These are phyloP conservation scores for Aphyosemion australe DNA, from an alignment of 2,113 vertebrate genomes.

Conservation along the genomic window DNA sequence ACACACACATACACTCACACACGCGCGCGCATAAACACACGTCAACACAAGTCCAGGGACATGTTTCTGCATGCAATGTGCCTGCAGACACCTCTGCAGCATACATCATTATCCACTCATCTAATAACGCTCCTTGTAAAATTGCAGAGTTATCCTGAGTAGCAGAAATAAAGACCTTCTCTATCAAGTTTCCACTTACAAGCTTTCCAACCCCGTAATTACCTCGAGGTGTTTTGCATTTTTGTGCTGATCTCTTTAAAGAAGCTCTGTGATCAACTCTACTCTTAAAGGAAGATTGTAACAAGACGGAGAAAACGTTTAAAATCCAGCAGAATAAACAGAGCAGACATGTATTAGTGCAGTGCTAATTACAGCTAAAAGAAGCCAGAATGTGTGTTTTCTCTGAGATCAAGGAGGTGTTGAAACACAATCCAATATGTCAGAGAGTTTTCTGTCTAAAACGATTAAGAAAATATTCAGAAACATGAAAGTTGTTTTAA, in stretches of 20 bases:
- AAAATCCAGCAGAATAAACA: not conserved
- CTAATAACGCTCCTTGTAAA: constrained; percentile 63
- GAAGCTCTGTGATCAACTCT: constrained; percentile 14
- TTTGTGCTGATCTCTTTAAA: constrained; percentile 37
- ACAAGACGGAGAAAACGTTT: not conserved
- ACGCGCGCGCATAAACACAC: no score
- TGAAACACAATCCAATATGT: not conserved
- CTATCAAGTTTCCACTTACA: constrained; percentile 46
- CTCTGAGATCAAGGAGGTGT: no score
- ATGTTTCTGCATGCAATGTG: not conserved
- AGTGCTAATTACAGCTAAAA: not conserved
- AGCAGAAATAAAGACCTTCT: constrained; percentile 44
- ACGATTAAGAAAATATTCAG: no score
- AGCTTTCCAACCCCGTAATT: constrained; percentile 53
- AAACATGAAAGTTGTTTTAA: not conserved
- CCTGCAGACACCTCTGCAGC: constrained; percentile 49
- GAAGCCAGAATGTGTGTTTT: no score
- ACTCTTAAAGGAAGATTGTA: not conserved
- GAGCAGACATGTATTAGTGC: not conserved
- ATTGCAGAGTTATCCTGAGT: constrained; percentile 51
- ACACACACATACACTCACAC: not conserved
- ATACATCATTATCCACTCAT: constrained; percentile 61
- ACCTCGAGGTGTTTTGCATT: constrained; percentile 41
- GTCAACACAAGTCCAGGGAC: not conserved
- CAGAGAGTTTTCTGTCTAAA: not conserved